phyloP scores from a whole-genome alignment of 2,113 vertebrate genomes.

The Gallinago jamesoni region DNA sequence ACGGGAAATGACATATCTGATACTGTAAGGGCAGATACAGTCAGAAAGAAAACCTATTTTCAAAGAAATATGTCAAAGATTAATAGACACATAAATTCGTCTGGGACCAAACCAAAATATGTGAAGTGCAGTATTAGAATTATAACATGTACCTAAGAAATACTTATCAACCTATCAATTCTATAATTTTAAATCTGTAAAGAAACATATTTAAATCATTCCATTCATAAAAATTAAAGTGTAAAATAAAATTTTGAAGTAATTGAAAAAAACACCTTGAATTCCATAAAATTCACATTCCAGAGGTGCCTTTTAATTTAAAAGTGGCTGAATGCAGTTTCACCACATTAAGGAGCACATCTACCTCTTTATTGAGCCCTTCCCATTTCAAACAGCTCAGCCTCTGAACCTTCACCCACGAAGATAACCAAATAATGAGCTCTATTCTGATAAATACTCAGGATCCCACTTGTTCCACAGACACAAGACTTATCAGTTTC shows the following conservation, averaged over 20 bases:
- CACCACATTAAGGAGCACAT: fast-evolving
- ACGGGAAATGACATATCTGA: background rate
- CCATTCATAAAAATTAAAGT: background rate
- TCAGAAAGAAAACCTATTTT: background rate
- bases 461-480: background rate
- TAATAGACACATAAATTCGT: background rate
- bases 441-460: background rate
- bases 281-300: background rate
- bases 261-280: fast-evolving
- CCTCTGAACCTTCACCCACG: background rate
- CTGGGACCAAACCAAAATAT: background rate
- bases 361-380: background rate
- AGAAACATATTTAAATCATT: background rate
- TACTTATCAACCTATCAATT: background rate
- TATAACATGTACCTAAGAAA: background rate
- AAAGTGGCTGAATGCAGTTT: background rate
- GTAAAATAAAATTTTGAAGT: background rate
- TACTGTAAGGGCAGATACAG: background rate
- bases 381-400: background rate
- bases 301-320: background rate
- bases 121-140: background rate
- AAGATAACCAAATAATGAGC: background rate
- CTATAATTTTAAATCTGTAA: background rate
- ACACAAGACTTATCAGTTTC: background rate
- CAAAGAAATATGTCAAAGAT: background rate